Evolutionary conservation across 2,113 vertebrate species (phyloP), one percentile per base, ranked within the genome.

Genomic region (Sciurus niger): DNA sequence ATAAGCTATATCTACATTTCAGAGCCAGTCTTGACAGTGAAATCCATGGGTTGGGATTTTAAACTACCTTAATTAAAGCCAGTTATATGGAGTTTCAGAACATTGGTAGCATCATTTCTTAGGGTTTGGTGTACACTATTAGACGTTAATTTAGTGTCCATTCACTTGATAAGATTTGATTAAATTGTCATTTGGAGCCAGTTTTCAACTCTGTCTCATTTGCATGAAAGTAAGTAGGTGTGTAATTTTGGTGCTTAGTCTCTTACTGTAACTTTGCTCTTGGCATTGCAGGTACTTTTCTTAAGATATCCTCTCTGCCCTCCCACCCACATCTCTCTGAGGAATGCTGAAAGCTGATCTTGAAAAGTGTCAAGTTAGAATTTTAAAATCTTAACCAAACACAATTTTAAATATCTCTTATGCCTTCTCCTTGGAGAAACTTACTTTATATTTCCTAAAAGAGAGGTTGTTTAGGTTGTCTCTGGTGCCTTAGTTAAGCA

Each of bases 61-160:
- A 95, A 58, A 94, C 72, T 87, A 55, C 84, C 28, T 77, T 95
- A 97, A 89, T 97, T 96, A 96, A 96, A 95, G 34, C 17, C 58
- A 89, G 4, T 88, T 96, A 28, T 94, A n/a, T 79, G 85, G 63
- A 84, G 63, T 8, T 89, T 94, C 65, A 93, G 43, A 94, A 37
- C 53, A 74, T 18, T 89, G 89, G n/a, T 79, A 92, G 43, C 34
- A 53, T 83, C 67, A 82, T 12, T 86, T 37, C 46, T 93, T 94
- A 79, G 40, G n/a, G 70, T 88, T 92, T 87, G 51, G 48, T 93
- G 20, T 97, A 32, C 76, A 86, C 4, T 87, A 79, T 85, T 97
- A 84, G 84, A 83, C 53, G 63, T 95, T 95, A 7, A 0, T 88
- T 95, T 53, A 65, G 37, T 96, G 63, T 93, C 79, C 74, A 0